Percentiles rank a stretch among this genome's conserved stretches.
Conservation (phyloP, 2,797 vertebrate species). For the Cuniculus paca region DNA sequence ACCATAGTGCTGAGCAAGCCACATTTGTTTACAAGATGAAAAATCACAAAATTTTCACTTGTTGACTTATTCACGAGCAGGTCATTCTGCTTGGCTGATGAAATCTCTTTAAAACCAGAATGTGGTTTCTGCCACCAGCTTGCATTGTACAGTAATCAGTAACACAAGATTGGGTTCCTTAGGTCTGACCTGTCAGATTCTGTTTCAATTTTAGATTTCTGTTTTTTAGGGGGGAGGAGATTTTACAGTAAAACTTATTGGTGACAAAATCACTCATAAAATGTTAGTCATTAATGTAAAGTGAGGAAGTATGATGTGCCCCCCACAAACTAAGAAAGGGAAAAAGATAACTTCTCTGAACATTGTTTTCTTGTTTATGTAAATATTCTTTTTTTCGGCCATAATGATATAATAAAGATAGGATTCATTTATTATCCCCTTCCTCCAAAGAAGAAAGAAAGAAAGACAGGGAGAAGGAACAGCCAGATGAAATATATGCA, state of each 20-base stretch:
- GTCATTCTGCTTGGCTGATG: conserved; percentile 11
- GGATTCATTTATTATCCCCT: conserved; percentile 6
- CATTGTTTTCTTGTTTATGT: neutral
- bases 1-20: neutral
- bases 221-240: neutral
- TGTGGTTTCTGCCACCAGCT: neutral
- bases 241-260: neutral
- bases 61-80: neutral
- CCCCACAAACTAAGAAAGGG: neutral
- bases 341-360: neutral
- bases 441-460: neutral
- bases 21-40: neutral
- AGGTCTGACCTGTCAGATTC: neutral
- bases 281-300: neutral
- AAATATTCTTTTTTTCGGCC: conserved; percentile 49
- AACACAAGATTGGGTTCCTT: neutral
- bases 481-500: neutral
- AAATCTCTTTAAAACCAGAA: conserved; percentile 53
- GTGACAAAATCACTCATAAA: neutral
- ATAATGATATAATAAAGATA: neutral
- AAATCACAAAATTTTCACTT: neutral
- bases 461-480: neutral
- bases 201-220: conserved; percentile 27
- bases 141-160: neutral
- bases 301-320: neutral